Conservation (phyloP, 2,113 vertebrate species). For the Turnix velox region DNA sequence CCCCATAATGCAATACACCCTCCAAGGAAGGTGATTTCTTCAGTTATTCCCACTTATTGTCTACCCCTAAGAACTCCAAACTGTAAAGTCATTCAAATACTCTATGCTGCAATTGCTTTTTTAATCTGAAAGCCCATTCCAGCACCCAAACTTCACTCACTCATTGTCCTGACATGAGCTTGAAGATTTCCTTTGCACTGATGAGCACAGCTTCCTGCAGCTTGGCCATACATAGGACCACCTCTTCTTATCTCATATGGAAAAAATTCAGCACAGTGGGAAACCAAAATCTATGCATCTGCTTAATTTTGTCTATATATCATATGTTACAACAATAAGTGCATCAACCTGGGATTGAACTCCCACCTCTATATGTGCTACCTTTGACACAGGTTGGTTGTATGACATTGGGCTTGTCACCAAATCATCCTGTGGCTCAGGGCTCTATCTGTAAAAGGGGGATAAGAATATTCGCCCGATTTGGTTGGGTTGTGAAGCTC, state of each 20-base stretch:
- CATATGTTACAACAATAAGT: not conserved
- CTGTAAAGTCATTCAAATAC: not conserved
- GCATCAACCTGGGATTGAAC: not conserved
- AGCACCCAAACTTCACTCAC: not conserved
- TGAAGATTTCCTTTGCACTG: not conserved
- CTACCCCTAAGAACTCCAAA: not conserved
- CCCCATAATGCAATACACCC: not conserved
- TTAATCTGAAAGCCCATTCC: not conserved
- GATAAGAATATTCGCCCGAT: not conserved
- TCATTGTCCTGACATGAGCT: not conserved
- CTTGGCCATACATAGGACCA: accelerated
- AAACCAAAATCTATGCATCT: not conserved
- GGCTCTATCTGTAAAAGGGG: not conserved
- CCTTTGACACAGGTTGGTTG: not conserved
- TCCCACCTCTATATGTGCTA: not conserved
- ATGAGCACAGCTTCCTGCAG: not conserved
- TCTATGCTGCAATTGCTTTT: not conserved
- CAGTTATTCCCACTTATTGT: not conserved
- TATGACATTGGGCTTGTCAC: not conserved
- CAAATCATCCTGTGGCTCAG: not conserved
- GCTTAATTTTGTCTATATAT: not conserved
- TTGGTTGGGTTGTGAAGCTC: not conserved
- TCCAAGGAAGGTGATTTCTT: not conserved
- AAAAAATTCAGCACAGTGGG: not conserved
- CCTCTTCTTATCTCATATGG: not conserved